phyloP scores from a whole-genome alignment of 2,113 vertebrate genomes.

The Ameiurus melas region DNA sequence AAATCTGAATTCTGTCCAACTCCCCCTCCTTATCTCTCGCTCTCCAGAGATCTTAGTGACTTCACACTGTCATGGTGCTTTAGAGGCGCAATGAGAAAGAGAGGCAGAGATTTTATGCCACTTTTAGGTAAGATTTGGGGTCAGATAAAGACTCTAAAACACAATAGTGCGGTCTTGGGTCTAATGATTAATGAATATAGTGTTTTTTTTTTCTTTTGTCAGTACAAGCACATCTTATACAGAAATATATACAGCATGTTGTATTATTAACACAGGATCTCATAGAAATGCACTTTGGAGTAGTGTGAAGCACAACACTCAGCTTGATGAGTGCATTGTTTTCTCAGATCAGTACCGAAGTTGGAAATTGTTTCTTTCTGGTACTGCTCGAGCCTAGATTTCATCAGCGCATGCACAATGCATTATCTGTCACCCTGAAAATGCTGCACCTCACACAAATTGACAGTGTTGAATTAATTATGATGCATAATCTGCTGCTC shows the following conservation, averaged over 20 bases:
- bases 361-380: constrained; percentile 9
- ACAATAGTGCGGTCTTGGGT: background rate
- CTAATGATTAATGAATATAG: background rate
- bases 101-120: constrained; percentile 13
- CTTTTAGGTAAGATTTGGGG: background rate
- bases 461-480: constrained; percentile 49
- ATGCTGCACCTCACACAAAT: constrained; percentile 43
- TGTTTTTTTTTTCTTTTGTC: background rate
- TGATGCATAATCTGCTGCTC: constrained; percentile 26
- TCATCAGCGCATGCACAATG: constrained; percentile 12
- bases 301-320: background rate
- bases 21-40: background rate
- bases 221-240: background rate
- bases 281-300: background rate
- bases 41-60: constrained; percentile 22
- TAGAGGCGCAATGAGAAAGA: background rate
- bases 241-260: background rate
- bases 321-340: background rate
- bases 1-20: constrained; percentile 25
- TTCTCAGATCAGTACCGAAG: background rate
- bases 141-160: constrained; percentile 32
- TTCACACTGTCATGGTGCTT: constrained; percentile 27
- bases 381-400: background rate
- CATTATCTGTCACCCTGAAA: constrained; percentile 52
- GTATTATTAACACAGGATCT: background rate